These are phyloP conservation scores for Catocala sponsa DNA, from an alignment of 2,888 invertebrate species.

Conservation along the genomic window DNA sequence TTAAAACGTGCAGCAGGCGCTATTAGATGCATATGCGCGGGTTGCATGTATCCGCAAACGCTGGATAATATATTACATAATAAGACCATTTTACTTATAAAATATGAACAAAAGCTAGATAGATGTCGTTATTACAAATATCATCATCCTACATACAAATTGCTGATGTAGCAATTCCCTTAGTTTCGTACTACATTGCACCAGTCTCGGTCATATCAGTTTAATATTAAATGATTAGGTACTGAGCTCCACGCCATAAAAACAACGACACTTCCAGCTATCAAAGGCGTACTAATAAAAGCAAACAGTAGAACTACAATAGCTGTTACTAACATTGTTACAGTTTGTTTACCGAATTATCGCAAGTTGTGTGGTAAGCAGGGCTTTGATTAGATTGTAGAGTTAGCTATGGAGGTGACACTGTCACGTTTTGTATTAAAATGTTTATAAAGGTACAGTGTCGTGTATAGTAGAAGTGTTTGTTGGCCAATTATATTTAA, in stretches of 20 bases:
- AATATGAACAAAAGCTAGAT: too few relatives aligned
- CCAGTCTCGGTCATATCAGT: constrained; percentile 40
- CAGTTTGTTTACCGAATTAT: constrained; percentile 52
- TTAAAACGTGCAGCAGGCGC: too few relatives aligned
- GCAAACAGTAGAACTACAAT: constrained; percentile 70
- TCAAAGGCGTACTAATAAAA: constrained; percentile 79
- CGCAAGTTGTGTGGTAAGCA: constrained; percentile 27
- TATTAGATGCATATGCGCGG: too few relatives aligned
- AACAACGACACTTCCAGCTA: constrained; percentile 74
- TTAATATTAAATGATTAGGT: constrained; percentile 71
- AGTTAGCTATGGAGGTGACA: background rate
- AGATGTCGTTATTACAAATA: too few relatives aligned
- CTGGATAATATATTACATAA: background rate
- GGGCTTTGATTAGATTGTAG: constrained; percentile 6
- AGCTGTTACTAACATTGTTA: constrained; percentile 62
- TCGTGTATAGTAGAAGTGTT: too few relatives aligned
- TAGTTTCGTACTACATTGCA: constrained; percentile 23
- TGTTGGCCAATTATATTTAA: too few relatives aligned
- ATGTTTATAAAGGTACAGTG: too few relatives aligned
- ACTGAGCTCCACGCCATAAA: constrained; percentile 67
- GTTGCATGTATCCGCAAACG: too few relatives aligned
- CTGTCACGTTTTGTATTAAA: background rate
- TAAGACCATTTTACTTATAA: too few relatives aligned
- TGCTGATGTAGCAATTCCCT: background rate
- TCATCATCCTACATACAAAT: background rate